These are phyloP conservation scores for Sardinella longiceps DNA, from an alignment of 2,797 vertebrate genomes.

Conservation along the genomic window DNA sequence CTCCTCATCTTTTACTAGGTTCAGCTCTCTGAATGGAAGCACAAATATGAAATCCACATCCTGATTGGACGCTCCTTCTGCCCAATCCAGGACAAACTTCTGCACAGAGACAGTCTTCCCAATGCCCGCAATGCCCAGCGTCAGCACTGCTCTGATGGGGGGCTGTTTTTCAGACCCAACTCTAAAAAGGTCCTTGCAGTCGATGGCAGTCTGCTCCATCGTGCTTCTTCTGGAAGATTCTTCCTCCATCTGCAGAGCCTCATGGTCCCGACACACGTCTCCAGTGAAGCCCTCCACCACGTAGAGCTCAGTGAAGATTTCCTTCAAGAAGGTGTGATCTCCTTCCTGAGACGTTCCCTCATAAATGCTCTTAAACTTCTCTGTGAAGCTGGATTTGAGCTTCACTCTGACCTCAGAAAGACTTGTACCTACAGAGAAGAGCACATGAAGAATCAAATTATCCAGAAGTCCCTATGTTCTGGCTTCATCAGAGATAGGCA, in stretches of 20 bases:
- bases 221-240: neutral
- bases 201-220: conserved; percentile 23
- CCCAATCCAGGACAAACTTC: conserved; percentile 46
- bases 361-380: neutral
- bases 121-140: conserved; percentile 39
- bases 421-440: too few relatives aligned
- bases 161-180: neutral
- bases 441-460: too few relatives aligned
- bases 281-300: neutral
- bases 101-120: conserved; percentile 42
- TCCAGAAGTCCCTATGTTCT: too few relatives aligned
- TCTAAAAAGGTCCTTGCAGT: conserved; percentile 36
- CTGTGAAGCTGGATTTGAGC: too few relatives aligned
- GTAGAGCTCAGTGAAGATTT: conserved; percentile 20
- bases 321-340: neutral
- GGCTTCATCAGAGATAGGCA: too few relatives aligned
- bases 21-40: conserved; percentile 42
- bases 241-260: conserved; percentile 34
- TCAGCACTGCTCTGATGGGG: conserved; percentile 29
- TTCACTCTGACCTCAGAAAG: too few relatives aligned
- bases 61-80: conserved; percentile 30
- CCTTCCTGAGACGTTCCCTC: neutral
- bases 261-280: conserved; percentile 35
- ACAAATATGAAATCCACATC: conserved; percentile 42
- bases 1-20: conserved; percentile 18